Conservation (phyloP, 2,113 vertebrate genomes). For the Regulus satrapa region DNA sequence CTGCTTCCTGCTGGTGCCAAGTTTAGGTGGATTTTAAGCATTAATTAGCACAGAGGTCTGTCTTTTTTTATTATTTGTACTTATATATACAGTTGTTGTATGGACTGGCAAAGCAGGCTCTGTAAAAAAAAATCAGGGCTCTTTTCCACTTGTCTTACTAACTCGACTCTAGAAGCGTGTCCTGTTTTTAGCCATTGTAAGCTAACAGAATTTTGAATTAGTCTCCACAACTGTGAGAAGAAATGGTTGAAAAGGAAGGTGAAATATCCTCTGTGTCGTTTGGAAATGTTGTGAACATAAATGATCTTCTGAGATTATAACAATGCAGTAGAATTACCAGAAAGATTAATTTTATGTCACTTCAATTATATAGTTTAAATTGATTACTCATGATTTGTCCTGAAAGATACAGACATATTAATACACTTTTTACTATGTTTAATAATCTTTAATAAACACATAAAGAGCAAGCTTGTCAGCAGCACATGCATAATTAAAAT, state of each 20-base stretch:
- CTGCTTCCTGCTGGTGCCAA: not conserved
- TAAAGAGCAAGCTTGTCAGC: not conserved
- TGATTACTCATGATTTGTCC: not conserved
- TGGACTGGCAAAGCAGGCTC: not conserved
- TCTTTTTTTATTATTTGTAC: not conserved
- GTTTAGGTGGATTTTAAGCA: not conserved
- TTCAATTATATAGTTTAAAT: not conserved
- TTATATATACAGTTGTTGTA: not conserved
- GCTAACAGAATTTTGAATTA: not conserved
- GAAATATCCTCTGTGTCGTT: not conserved
- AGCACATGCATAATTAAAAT: conserved; percentile 22
- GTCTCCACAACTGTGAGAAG: not conserved
- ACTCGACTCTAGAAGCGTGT: not conserved
- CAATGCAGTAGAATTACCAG: not conserved
- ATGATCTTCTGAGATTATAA: not conserved
- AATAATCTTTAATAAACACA: not conserved
- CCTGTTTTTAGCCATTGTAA: not conserved
- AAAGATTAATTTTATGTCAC: not conserved
- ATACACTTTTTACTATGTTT: not conserved
- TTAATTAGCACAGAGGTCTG: not conserved
- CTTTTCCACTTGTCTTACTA: not conserved
- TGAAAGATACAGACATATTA: not conserved
- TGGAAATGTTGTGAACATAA: not conserved
- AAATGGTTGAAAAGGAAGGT: not conserved
- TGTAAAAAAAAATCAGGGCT: not conserved